Evolutionary conservation across 2,797 vertebrate species (phyloP).

Genomic region (Paguma larvata): DNA sequence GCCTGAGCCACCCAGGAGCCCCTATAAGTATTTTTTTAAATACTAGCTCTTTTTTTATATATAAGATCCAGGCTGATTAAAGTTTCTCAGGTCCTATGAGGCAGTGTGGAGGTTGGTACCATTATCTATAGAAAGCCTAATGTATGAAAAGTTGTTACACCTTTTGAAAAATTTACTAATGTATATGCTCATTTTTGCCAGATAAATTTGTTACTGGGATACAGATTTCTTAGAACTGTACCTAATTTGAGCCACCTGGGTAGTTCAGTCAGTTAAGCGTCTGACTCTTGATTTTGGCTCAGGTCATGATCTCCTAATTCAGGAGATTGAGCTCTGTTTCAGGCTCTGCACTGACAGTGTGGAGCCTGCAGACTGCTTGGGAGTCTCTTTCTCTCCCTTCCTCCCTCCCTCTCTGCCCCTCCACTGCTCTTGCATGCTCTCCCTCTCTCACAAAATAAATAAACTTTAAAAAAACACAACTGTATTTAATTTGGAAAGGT

Average conservation of each 20-base stretch:
- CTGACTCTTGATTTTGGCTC: too few relatives aligned
- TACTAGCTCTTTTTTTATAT: background rate
- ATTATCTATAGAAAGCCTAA: background rate
- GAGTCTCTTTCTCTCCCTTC: too few relatives aligned
- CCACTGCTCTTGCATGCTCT: too few relatives aligned
- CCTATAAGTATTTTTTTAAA: background rate
- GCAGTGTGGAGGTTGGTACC: background rate
- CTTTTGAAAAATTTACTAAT: constrained; percentile 51
- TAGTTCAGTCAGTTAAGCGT: too few relatives aligned
- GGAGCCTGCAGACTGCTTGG: too few relatives aligned
- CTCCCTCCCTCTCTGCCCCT: too few relatives aligned
- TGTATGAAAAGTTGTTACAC: background rate
- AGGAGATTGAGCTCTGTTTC: too few relatives aligned
- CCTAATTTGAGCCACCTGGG: background rate
- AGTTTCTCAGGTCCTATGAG: background rate
- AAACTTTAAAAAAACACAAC: too few relatives aligned
- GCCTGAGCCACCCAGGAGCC: too few relatives aligned
- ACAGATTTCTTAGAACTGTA: background rate
- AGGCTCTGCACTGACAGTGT: too few relatives aligned
- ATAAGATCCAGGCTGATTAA: background rate
- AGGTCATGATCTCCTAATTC: too few relatives aligned
- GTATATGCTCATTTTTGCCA: constrained; percentile 8
- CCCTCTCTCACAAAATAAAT: too few relatives aligned
- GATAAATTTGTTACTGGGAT: constrained; percentile 23
- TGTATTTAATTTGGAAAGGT: background rate